Base-by-base conservation (phyloP, 2,888 invertebrate genomes). In the Epinotia demarniana region DNA sequence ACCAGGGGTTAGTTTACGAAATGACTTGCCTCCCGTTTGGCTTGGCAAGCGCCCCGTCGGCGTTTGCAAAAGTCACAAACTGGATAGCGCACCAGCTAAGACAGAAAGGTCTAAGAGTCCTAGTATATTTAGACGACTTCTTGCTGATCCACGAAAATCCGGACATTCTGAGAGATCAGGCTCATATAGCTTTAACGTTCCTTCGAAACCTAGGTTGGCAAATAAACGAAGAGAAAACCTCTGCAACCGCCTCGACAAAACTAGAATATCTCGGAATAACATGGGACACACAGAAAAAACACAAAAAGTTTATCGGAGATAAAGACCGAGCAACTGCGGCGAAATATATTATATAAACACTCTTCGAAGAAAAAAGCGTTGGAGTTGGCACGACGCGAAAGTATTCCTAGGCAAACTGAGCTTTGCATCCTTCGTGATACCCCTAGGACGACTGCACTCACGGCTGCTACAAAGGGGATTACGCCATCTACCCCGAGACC, bases 91-190 rank as follows among this genome's bases (percentile, higher is more conserved):
- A 69, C 11, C 19, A 55, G 9, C 33, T 78, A 12, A 27, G 78
- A 57, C n/a, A 75, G 16, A 62, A 75, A 66, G 70, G 70, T 11
- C 39, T 79, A 18, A 43, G 70, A 19, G 67, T 78, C 0, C 43
- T 43, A 2, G 43, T 43, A 12, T 78, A 80, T 18, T 60, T 79
- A 57, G 79, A 79, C 72, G 79, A 80, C 60, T 80, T 78, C 64
- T 62, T 79, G 5, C 8, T 76, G 23, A 73, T 70, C 19, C 58
- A 77, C 61, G 55, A 73, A 27, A 33, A 78, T 39, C 72, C 49
- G 49, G 23, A 2, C 12, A 8, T 19, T 13, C 49, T 64, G 16
- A 19, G 19, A 64, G 12, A 69, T 33, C 78, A 71, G 46, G 60
- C 39, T n/a, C 49, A 19, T 13, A 61, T 39, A 23, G 60, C 72